Conservation (phyloP, 2,113 vertebrate species). For the Zootoca vivipara region DNA sequence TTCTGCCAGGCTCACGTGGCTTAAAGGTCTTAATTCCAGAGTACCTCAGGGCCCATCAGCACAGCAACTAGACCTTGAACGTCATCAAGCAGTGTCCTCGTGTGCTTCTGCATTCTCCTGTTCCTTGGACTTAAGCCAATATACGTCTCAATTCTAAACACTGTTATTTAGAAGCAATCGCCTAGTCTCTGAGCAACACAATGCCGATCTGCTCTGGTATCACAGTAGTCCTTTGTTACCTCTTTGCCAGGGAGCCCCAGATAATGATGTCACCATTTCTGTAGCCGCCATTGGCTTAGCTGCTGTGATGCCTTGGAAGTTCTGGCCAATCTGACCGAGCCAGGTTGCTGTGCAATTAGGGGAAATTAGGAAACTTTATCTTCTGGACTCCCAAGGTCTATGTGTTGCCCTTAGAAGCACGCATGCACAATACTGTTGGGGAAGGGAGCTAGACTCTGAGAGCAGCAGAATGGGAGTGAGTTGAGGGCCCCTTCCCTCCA, state of each 20-base stretch:
- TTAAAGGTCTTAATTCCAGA: background rate
- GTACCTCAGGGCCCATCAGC: background rate
- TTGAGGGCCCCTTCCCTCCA: background rate
- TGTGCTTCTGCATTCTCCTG: background rate
- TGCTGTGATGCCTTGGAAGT: background rate
- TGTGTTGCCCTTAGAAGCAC: background rate
- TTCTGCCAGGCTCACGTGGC: background rate
- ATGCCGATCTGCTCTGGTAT: background rate
- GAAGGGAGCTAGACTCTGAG: background rate
- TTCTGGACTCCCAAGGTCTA: background rate
- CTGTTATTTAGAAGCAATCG: background rate
- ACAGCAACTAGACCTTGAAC: background rate
- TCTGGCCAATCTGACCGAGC: background rate
- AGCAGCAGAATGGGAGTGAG: background rate
- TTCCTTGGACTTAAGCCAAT: background rate
- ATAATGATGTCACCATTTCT: background rate
- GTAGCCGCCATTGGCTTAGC: background rate
- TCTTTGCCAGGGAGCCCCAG: background rate
- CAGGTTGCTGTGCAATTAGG: background rate
- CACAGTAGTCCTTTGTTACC: background rate
- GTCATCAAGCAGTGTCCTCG: too few relatives aligned
- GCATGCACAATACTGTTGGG: background rate
- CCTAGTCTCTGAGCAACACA: background rate
- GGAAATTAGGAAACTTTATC: background rate
- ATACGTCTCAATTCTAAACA: background rate